phyloP scores from a whole-genome alignment of 2,797 vertebrate species.

The Microchirus variegatus region DNA sequence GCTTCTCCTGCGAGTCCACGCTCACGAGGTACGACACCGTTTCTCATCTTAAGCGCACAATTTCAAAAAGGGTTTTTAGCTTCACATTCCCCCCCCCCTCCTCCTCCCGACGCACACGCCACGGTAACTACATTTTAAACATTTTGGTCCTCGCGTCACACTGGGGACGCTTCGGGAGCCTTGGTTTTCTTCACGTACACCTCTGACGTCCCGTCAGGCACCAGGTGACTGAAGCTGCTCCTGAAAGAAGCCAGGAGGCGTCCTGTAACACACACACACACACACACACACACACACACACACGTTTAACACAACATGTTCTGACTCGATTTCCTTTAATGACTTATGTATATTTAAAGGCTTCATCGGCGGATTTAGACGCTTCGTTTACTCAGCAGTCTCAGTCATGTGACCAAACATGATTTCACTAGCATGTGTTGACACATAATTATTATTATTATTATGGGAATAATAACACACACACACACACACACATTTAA shows the following conservation, averaged over 20 bases:
- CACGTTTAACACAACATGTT: constrained; percentile 47
- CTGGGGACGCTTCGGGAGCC: constrained; percentile 62
- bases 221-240: constrained; percentile 82
- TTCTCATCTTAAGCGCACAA: constrained; percentile 24
- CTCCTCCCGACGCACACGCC: neutral
- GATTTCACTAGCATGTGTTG: constrained; percentile 18
- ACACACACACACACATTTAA: no score
- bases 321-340: constrained; percentile 42
- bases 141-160: constrained; percentile 36
- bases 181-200: constrained; percentile 85
- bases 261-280: constrained; percentile 70
- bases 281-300: neutral
- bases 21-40: constrained; percentile 22
- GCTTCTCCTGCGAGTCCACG: constrained; percentile 33
- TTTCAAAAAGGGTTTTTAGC: constrained; percentile 17
- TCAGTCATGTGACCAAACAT: constrained; percentile 24
- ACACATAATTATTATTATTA: neutral
- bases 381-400: constrained; percentile 32
- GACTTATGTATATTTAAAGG: constrained; percentile 40
- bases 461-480: neutral
- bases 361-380: constrained; percentile 40
- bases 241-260: constrained; percentile 85
- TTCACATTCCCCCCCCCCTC: constrained; percentile 16
- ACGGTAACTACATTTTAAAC: neutral
- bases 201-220: constrained; percentile 81